Base-by-base conservation (phyloP, 1,140 invertebrate genomes). In the Teleogryllus occipitalis region DNA sequence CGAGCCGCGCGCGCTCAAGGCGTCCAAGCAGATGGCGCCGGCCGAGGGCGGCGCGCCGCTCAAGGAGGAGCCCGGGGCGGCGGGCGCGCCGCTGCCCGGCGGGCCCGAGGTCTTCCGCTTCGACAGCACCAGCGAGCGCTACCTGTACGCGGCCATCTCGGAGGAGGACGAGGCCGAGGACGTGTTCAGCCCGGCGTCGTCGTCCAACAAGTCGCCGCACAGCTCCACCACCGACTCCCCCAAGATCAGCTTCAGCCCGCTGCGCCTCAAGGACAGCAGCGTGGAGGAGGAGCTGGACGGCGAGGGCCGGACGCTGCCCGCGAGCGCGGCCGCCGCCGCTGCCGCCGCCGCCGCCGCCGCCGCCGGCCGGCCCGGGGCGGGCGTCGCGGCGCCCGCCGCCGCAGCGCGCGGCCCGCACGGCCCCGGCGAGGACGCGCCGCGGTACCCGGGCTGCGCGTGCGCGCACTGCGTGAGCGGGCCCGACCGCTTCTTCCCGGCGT, bases 161-260 rank as follows among this genome's bases (percentile, higher is more conserved):
- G 89, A 89, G 80, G 88, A 88, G 65, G 83, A 84, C 80, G 75
- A 82, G 78, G 79, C 75, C 18, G 87, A 90, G 80, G 88, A 90
- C 81, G 88, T 90, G 22, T 90, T 90, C 83, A 88, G 88, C 84
- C 88, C 89, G 10, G 85, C 88, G 65, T 87, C 87, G 81, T 87
- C 87, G 47, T 87, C 87, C 72, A 87, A 88, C 80, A 87, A 87
- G 80, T 87, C 87, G 7, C 88, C 88, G 3, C 87, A 88, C 78
- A 88, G 87, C 79, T 89, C 88, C 7, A 85, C 85, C 78, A 87
- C 87, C 0, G 88, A 90, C 82, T 90, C 89, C 21, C 89, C 89
- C 7, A 84, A 87, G 81, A 89, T 90, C 77, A 88, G 88, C 79
- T 89, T 90, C 82, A 90, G 89, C 81, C 89, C 90, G 8, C 82